These are phyloP conservation scores for Xyrichtys novacula DNA, from an alignment of 2,797 vertebrate genomes.

Conservation along the genomic window DNA sequence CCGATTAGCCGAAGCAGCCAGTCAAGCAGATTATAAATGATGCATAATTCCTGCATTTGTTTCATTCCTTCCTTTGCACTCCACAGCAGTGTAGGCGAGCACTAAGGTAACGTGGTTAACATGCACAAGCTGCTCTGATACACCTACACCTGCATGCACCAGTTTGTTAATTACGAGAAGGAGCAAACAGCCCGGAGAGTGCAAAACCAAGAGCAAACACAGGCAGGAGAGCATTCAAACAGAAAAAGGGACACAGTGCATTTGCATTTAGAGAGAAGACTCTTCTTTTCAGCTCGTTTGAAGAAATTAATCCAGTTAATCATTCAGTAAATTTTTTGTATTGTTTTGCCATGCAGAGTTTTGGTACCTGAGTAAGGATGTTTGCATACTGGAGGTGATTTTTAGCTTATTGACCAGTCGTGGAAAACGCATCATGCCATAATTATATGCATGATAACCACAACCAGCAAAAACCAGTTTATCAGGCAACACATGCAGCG, in stretches of 20 bases:
- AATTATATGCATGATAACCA: constrained; percentile 8
- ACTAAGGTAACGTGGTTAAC: constrained; percentile 20
- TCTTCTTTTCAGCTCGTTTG: neutral
- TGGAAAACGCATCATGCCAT: neutral
- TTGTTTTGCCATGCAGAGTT: constrained; percentile 24
- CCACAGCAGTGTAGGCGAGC: constrained; percentile 10
- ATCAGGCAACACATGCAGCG: constrained; percentile 55
- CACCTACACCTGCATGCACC: constrained; percentile 57
- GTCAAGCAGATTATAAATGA: constrained; percentile 37
- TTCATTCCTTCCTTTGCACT: constrained; percentile 4
- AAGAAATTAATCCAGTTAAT: constrained; percentile 3
- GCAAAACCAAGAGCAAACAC: constrained; percentile 49
- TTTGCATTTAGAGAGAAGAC: constrained; percentile 8
- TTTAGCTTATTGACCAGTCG: neutral
- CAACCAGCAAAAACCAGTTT: constrained; percentile 15
- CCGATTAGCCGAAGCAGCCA: constrained; percentile 40
- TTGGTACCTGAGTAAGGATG: neutral
- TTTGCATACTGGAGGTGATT: neutral
- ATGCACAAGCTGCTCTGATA: constrained; percentile 44
- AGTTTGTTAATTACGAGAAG: constrained; percentile 15
- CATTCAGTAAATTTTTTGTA: neutral
- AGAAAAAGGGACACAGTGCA: neutral
- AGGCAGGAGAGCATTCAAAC: constrained; percentile 23
- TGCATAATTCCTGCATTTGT: constrained; percentile 17
- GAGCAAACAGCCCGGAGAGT: constrained; percentile 43